Evolutionary conservation across 2,797 vertebrate genomes (phyloP), one percentile per base, ranked within the genome.

Genomic region (Telmatherina bonti): DNA sequence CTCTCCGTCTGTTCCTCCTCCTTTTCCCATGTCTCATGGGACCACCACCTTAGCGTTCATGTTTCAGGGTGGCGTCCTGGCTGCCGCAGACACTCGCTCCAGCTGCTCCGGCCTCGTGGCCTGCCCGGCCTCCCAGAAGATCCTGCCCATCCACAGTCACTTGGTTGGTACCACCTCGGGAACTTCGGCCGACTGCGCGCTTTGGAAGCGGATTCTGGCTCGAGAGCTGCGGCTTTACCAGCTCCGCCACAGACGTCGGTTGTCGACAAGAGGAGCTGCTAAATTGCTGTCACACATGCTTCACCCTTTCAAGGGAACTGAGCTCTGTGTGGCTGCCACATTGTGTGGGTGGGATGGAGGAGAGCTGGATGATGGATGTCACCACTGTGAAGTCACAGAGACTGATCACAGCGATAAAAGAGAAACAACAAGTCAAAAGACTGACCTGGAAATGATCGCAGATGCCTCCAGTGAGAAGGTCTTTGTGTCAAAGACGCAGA

Each of bases 11-110:
- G 85, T 91, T 10, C 89, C 93, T 20, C 80, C 93, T 27, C 95
- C 94, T 4, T 95, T 95, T 41, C 92, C 93, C 11, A 82, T 92
- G 76, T 84, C 92, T 62, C 96, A 97, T 0, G 96, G 96, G 62
- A 97, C 96, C 58, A 97, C 96, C 67, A 97, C 96, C 0, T 86
- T 97, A 69, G 96, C 95, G 10, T 97, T 97, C 78, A 72, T 91
- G 36, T 96, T 96, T 70, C 92, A 93, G 29, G 94, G 95, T 0
- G 96, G 96, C 0, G 94, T 95, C 31, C 82, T 97, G 10, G 96
- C 95, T 0, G 96, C 96, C 0, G 96, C 96, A 0, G 96, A 97
- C 76, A 96, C 96, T 0, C 95, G 96, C 0, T 96, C 96, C 61
- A 97, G 96, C 76, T 96, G 96, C 53, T 87, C 88, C 0, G 91